Percentiles rank a stretch among this genome's conserved stretches.
phyloP scores from a whole-genome alignment of 2,888 invertebrate genomes.

The Epicampocera succincta region DNA sequence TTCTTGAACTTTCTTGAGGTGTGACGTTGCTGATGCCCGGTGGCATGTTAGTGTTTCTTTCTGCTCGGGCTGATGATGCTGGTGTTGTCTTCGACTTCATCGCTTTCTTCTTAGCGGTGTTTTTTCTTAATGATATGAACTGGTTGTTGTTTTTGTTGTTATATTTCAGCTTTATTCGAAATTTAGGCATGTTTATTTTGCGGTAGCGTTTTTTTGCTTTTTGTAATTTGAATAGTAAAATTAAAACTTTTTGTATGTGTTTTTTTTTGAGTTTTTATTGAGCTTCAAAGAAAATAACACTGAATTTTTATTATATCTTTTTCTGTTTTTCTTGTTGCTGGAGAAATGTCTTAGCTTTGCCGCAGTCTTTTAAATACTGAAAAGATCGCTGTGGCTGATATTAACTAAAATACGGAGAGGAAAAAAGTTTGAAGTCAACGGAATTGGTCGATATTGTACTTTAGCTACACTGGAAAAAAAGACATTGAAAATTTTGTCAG shows the following conservation, averaged over 20 bases:
- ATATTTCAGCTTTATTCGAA: conserved; percentile 20
- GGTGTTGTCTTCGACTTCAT: conserved; percentile 4
- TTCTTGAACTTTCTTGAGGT: conserved; percentile 25
- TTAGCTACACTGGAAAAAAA: too few species aligned
- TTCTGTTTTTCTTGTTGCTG: not conserved
- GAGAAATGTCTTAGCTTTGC: conserved; percentile 66
- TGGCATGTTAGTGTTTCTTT: conserved; percentile 76
- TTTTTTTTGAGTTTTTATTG: not conserved
- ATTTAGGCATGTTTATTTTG: conserved; percentile 19
- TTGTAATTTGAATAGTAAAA: not conserved
- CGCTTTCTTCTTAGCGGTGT: not conserved
- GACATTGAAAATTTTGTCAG: too few species aligned
- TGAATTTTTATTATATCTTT: not conserved
- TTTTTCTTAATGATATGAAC: not conserved
- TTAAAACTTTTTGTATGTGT: too few species aligned
- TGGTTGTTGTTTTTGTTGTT: not conserved
- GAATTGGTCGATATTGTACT: too few species aligned
- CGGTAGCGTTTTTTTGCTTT: not conserved
- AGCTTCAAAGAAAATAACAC: too few species aligned
- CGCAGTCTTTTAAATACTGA: conserved; percentile 62
- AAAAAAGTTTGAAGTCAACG: too few species aligned
- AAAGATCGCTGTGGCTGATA: not conserved
- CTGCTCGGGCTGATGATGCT: not conserved
- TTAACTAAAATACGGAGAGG: too few species aligned
- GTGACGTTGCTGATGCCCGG: conserved; percentile 72